Conservation (phyloP, 1,140 invertebrate species). For the Zelostemma sp. region DNA sequence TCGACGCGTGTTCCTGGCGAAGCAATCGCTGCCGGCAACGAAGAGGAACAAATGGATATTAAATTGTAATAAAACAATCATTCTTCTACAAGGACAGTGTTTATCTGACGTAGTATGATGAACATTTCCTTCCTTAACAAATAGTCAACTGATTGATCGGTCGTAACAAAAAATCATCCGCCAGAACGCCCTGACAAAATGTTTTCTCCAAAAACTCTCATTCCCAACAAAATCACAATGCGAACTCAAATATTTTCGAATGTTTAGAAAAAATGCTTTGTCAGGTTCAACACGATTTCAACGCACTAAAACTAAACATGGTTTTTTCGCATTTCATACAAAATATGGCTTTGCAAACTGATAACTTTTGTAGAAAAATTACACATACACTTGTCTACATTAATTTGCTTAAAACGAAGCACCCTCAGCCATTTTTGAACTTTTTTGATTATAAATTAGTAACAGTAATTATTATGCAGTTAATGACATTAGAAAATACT, state of each 20-base stretch:
- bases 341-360: conserved; percentile 33
- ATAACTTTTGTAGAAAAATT: conserved; percentile 17
- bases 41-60: too few relatives aligned
- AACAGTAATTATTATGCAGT: conserved; percentile 13
- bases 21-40: too few relatives aligned
- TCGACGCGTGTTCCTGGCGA: too few relatives aligned
- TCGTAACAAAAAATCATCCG: conserved; percentile 37
- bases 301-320: conserved; percentile 5
- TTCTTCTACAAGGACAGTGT: conserved; percentile 5
- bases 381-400: conserved; percentile 21
- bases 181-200: too few relatives aligned
- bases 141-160: conserved; percentile 39
- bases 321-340: conserved; percentile 17
- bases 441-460: conserved; percentile 21
- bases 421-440: conserved; percentile 27
- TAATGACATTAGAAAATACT: not conserved
- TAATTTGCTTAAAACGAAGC: conserved; percentile 22
- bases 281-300: too few relatives aligned
- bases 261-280: too few relatives aligned
- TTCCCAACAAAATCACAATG: too few relatives aligned
- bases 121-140: conserved; percentile 40
- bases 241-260: too few relatives aligned
- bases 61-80: not conserved
- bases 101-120: conserved; percentile 40
- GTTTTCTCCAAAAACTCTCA: too few relatives aligned